Conservation (phyloP, 2,797 vertebrate genomes). For the Clarias pachynema region DNA sequence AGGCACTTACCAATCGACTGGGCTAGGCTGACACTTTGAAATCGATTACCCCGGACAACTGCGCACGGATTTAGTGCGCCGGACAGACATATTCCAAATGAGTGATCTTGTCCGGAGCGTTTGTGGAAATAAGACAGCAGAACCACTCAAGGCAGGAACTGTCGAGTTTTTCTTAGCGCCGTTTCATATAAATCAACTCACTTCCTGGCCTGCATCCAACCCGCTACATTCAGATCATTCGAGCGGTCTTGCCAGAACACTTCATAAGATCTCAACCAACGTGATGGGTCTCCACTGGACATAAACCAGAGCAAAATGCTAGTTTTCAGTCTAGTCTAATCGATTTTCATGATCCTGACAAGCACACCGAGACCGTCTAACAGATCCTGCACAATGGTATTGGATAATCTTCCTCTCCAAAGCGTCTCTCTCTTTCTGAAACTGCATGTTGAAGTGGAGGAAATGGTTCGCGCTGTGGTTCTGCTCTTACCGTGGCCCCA, state of each 20-base stretch:
- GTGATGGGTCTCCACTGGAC: constrained; percentile 42
- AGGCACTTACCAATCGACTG: constrained; percentile 55
- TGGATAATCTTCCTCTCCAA: constrained; percentile 47
- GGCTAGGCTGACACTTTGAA: constrained; percentile 60
- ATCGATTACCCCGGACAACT: constrained; percentile 52
- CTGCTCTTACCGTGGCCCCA: neutral
- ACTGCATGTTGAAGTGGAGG: constrained; percentile 23
- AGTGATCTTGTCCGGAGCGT: constrained; percentile 47
- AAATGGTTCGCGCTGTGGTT: constrained; percentile 22
- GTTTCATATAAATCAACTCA: constrained; percentile 42
- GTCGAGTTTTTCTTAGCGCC: constrained; percentile 27
- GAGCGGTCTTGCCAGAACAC: constrained; percentile 33
- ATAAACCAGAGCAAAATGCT: constrained; percentile 47
- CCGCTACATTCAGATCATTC: constrained; percentile 9
- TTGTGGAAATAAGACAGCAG: constrained; percentile 45
- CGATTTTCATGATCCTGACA: constrained; percentile 54
- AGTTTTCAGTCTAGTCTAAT: constrained; percentile 53
- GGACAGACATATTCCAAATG: constrained; percentile 57
- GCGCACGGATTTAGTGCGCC: constrained; percentile 52
- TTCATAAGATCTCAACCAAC: constrained; percentile 34
- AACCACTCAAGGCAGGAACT: constrained; percentile 23
- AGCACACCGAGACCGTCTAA: constrained; percentile 40
- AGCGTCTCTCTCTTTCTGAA: constrained; percentile 35
- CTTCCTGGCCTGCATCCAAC: constrained; percentile 38
- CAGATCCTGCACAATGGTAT: constrained; percentile 34